A percentile compares a stretch with the other conserved stretches of the same genome.
Conservation (phyloP, 2,888 invertebrate genomes). For the Lingula anatina region DNA sequence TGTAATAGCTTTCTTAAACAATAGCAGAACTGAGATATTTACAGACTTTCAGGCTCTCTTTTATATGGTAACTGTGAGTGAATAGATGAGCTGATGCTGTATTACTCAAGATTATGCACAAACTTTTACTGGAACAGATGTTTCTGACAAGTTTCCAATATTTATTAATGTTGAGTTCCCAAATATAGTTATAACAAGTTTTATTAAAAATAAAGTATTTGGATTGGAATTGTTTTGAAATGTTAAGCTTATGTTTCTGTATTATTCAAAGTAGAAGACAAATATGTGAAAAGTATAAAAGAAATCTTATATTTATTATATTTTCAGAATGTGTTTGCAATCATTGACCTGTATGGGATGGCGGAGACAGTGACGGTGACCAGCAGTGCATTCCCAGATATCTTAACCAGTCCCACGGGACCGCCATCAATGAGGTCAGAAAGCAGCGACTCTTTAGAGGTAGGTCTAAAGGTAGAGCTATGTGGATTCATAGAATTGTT, state of each 20-base stretch:
- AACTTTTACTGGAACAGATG: too few relatives aligned
- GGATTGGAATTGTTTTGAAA: too few relatives aligned
- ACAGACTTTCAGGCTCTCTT: background rate
- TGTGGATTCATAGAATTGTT: background rate
- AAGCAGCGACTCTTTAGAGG: conserved; percentile 8
- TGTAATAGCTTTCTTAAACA: too few relatives aligned
- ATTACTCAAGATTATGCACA: too few relatives aligned
- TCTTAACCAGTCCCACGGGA: conserved; percentile 17
- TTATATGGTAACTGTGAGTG: background rate
- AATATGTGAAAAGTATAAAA: too few relatives aligned
- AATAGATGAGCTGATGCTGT: too few relatives aligned
- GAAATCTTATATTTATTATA: conserved; percentile 1
- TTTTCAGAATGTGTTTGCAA: conserved; percentile 67
- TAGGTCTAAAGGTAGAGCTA: background rate
- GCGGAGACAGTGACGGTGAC: conserved; percentile 74
- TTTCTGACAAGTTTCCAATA: too few relatives aligned
- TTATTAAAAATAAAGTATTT: too few relatives aligned
- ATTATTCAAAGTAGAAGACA: too few relatives aligned
- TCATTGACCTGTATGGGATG: conserved; percentile 75
- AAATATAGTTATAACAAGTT: too few relatives aligned
- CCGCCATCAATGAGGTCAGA: conserved; percentile 31
- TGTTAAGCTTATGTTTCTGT: too few relatives aligned
- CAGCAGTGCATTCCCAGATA: conserved; percentile 30
- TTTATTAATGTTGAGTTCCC: too few relatives aligned
- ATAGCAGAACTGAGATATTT: background rate